Conservation (phyloP, 2,113 vertebrate genomes). For the Recurvirostra avosetta region DNA sequence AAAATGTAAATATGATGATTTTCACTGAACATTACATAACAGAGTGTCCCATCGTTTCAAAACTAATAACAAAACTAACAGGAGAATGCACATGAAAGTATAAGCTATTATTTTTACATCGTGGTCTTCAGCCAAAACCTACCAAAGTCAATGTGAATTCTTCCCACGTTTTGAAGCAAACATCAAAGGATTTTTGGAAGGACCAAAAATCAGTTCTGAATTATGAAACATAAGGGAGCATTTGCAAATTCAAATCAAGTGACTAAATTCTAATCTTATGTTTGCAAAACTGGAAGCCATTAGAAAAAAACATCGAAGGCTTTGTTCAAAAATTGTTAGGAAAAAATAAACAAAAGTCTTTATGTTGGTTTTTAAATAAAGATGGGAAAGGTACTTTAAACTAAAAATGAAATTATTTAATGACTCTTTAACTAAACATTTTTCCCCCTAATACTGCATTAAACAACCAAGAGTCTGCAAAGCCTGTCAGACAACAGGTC, state of each 20-base stretch:
- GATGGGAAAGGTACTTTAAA: not conserved
- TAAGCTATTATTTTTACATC: not conserved
- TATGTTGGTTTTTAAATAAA: not conserved
- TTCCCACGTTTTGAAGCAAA: not conserved
- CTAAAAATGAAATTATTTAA: not conserved
- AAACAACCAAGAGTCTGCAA: not conserved
- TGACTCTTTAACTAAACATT: not conserved
- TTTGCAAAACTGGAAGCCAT: not conserved
- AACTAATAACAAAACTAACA: not conserved
- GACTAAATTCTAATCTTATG: not conserved
- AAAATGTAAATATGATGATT: not conserved
- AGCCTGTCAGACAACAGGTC: not conserved
- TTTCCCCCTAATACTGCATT: not conserved
- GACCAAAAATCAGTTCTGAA: not conserved
- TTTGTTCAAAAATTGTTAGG: not conserved
- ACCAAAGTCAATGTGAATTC: accelerated
- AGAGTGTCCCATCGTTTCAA: not conserved
- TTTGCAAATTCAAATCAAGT: not conserved
- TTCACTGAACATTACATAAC: not conserved
- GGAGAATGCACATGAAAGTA: not conserved
- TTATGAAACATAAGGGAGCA: not conserved
- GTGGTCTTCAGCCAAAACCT: not conserved
- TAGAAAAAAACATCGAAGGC: not conserved
- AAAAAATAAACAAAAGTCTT: not conserved
- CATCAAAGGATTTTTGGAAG: not conserved